A percentile compares a stretch with the other conserved stretches of the same genome.
These are phyloP conservation scores for Polyommatus iphigenia DNA, from an alignment of 2,888 invertebrate genomes.

Conservation along the genomic window DNA sequence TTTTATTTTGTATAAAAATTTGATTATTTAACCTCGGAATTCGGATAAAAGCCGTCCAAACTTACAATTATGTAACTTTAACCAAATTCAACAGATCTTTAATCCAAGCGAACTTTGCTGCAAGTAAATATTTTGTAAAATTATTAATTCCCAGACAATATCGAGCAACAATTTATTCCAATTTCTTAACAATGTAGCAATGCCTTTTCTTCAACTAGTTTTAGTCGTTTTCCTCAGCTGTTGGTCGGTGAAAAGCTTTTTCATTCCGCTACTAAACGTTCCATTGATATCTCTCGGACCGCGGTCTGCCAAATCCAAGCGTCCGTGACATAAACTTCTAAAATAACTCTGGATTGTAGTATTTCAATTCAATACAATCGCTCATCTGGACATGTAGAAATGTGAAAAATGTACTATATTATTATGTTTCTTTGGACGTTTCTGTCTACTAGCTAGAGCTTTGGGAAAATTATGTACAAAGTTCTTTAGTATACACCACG, in stretches of 20 bases:
- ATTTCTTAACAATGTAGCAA: not conserved
- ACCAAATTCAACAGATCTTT: too few relatives aligned
- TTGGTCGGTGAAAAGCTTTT: not conserved
- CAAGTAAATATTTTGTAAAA: not conserved
- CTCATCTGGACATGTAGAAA: slow-evolving; percentile 7
- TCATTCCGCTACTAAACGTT: not conserved
- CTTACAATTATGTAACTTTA: too few relatives aligned
- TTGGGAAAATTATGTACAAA: not conserved
- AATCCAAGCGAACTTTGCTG: not conserved
- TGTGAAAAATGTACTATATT: not conserved
- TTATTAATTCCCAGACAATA: not conserved
- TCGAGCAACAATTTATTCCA: not conserved
- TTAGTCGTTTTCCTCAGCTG: not conserved
- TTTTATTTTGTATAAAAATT: too few relatives aligned
- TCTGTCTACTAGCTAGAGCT: not conserved
- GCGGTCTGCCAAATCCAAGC: slow-evolving; percentile 22
- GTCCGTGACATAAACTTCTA: not conserved
- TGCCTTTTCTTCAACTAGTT: not conserved
- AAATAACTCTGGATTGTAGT: slow-evolving; percentile 28
- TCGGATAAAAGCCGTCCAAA: too few relatives aligned
- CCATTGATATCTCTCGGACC: not conserved
- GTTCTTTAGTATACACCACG: too few relatives aligned
- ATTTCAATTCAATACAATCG: slow-evolving; percentile 14
- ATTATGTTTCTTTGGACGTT: not conserved
- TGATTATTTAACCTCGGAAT: too few relatives aligned